A percentile compares a stretch with the other conserved stretches of the same genome.
These are phyloP conservation scores for Eupithecia vulgata DNA, from an alignment of 2,888 invertebrate species.

Conservation along the genomic window DNA sequence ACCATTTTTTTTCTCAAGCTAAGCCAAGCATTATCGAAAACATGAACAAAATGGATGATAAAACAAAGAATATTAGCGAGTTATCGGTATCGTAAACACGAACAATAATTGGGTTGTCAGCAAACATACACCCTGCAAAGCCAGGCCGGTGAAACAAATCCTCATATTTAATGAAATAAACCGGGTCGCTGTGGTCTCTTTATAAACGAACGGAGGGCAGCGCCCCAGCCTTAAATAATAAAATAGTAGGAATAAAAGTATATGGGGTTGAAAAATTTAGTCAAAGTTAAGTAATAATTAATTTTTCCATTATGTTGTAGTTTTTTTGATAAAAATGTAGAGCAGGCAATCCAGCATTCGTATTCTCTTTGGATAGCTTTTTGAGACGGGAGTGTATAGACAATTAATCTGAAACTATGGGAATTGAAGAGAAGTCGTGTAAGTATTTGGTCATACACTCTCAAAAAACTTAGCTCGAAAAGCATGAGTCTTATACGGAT, in stretches of 20 bases:
- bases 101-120: slow-evolving; percentile 41
- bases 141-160: slow-evolving; percentile 35
- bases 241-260: slow-evolving; percentile 24
- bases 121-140: slow-evolving; percentile 32
- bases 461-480: neutral
- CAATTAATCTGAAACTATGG: neutral
- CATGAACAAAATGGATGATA: neutral
- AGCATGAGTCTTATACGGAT: neutral
- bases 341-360: neutral
- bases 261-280: neutral
- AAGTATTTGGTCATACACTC: neutral
- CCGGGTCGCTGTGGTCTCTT: slow-evolving; percentile 40
- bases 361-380: neutral
- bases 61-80: slow-evolving; percentile 12
- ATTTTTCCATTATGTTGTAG: neutral
- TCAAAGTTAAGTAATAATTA: neutral
- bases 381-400: neutral
- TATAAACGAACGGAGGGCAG: slow-evolving; percentile 35
- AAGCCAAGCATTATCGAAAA: neutral
- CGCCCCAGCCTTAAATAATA: slow-evolving; percentile 39
- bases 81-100: slow-evolving; percentile 29
- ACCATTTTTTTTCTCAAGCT: neutral
- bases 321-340: neutral
- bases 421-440: neutral
- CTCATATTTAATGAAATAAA: slow-evolving; percentile 47